Percentiles rank a stretch among this genome's conserved stretches.
phyloP scores from a whole-genome alignment of 2,113 vertebrate species.

The Heliornis fulica region DNA sequence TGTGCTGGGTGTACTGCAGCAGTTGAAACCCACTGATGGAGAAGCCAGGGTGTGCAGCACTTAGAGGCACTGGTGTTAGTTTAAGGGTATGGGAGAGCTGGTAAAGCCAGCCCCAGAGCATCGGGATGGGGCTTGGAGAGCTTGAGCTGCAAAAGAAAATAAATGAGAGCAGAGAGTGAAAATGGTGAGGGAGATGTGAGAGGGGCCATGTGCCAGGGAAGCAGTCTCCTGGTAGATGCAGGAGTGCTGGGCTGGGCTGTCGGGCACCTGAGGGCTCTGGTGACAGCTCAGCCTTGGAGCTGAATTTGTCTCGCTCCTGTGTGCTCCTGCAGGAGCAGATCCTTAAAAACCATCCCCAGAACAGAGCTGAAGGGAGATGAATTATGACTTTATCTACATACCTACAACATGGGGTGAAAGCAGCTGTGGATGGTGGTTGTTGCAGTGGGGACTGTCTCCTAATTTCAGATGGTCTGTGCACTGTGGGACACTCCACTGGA shows the following conservation, averaged over 20 bases:
- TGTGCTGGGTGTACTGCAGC: neutral
- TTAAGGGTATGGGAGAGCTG: neutral
- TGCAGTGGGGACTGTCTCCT: neutral
- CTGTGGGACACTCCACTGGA: neutral
- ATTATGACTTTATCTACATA: neutral
- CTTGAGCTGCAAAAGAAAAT: neutral
- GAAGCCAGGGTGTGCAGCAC: neutral
- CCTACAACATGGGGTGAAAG: neutral
- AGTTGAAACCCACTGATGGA: neutral
- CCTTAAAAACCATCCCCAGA: neutral
- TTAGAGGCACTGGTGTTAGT: accelerated
- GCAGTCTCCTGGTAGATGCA: neutral
- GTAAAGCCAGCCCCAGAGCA: neutral
- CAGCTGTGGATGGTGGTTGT: neutral
- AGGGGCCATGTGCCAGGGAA: neutral
- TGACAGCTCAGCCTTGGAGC: neutral
- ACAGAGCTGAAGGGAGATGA: neutral
- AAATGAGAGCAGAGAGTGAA: neutral
- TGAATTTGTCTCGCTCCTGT: neutral
- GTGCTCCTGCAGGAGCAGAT: accelerated
- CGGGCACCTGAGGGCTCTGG: accelerated
- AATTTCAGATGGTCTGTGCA: neutral
- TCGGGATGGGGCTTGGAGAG: neutral
- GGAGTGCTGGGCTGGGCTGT: neutral
- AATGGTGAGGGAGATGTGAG: neutral